Evolutionary conservation across 1,140 invertebrate species (phyloP).

Genomic region (Lutraria rhynchaena): DNA sequence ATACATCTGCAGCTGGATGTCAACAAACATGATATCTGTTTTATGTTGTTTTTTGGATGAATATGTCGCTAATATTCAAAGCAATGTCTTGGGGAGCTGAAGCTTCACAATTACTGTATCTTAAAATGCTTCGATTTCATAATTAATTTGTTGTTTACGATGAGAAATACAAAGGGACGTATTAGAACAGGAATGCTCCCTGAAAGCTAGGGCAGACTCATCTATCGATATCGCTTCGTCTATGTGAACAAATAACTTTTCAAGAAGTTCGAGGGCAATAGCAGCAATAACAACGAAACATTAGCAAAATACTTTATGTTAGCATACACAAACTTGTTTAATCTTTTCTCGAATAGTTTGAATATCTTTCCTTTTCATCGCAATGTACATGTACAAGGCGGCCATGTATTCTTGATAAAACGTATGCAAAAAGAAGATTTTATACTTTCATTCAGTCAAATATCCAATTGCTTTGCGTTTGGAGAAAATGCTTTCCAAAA

Average conservation of each 20-base stretch:
- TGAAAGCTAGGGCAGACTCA: neutral
- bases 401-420: constrained; percentile 13
- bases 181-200: neutral
- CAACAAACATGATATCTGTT: neutral
- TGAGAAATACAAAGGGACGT: constrained; percentile 7
- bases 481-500: neutral
- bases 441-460: neutral
- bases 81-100: neutral
- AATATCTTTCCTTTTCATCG: neutral
- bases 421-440: constrained; percentile 2
- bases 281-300: constrained; percentile 1
- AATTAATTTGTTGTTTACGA: neutral
- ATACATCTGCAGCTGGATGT: neutral
- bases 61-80: neutral
- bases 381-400: constrained; percentile 1
- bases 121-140: constrained; percentile 1
- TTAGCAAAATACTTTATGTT: neutral
- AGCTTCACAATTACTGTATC: neutral
- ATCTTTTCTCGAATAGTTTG: neutral
- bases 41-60: constrained; percentile 11
- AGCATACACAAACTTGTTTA: neutral
- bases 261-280: neutral
- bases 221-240: neutral
- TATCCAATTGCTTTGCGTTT: constrained; percentile 2
- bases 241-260: neutral